Base-by-base conservation (phyloP, 2,888 invertebrate species). In the Caenorhabditis japonica region DNA sequence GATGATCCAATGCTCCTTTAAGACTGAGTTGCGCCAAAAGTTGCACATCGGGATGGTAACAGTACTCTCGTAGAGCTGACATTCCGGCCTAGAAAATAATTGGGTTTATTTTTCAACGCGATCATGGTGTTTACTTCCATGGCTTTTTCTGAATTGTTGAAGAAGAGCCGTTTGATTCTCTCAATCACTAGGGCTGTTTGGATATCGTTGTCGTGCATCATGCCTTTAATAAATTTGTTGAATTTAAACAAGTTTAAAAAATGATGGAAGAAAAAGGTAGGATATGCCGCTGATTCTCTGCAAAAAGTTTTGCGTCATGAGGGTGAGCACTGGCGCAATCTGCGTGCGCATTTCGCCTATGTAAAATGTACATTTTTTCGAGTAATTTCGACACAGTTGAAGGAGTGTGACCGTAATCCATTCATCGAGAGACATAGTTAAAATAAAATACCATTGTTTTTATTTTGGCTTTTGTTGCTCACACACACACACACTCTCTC, bases 31-130 rank as follows among this genome's bases (percentile, higher is more conserved):
- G 47, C 4, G 73, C 73, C 0, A 73, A 34, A 7, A 49, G 33
- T 23, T 60, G 60, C 17, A 73, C 73, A 43, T 61, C 60, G 2
- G 66, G 51, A 56, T 60, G 59, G 33, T 44, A 60, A 19, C 73
- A 73, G 21, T 61, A 61, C 15, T 53, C 43, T 49, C 34, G 33
- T 0, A 64, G 33, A 8, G 8, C 49, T 19, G 49, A 21, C 19
- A 27, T 51, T 15, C 44, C 36, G 4, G 33, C 27, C 61, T 62
- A 15, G 46, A 44, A 51, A 12, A 5, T 43, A 19, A 43, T 21
- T 8, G 19, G 4, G 43, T 3, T 21, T 12, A 8, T 43, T 21
- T 43, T 21, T 15, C 36, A n/a, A n/a, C n/a, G n/a, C n/a, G n/a
- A n/a, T n/a, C n/a, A n/a, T 1, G 17, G 12, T 13, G 17, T 7